These are phyloP conservation scores for Neoitamus cyanurus DNA, from an alignment of 2,888 invertebrate species.

Conservation along the genomic window DNA sequence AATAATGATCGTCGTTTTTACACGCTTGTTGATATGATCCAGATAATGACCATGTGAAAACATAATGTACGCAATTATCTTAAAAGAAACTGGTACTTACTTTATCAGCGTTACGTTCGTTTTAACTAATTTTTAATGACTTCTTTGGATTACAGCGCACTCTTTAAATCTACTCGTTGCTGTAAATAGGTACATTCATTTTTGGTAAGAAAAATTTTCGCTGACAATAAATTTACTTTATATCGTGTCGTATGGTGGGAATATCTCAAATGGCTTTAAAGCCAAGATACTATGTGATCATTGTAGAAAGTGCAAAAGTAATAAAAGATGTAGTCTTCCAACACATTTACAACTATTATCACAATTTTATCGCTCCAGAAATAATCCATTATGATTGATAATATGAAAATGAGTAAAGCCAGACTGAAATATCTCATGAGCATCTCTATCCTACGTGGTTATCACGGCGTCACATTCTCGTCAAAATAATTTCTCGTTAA, in stretches of 20 bases:
- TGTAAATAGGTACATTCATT: too few relatives aligned
- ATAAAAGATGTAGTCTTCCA: not conserved
- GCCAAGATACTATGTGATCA: not conserved
- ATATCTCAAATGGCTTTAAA: not conserved
- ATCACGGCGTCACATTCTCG: not conserved
- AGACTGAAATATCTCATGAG: not conserved
- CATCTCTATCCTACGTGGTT: not conserved
- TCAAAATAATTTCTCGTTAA: not conserved
- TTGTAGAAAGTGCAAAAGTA: not conserved
- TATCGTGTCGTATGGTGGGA: too few relatives aligned
- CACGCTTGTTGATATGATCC: not conserved
- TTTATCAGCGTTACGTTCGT: too few relatives aligned
- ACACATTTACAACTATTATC: not conserved
- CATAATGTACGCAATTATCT: too few relatives aligned
- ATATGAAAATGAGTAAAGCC: not conserved
- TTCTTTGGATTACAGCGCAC: too few relatives aligned
- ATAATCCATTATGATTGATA: not conserved
- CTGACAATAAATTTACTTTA: too few relatives aligned
- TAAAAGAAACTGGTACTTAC: too few relatives aligned
- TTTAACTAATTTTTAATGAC: too few relatives aligned
- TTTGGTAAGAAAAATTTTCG: too few relatives aligned
- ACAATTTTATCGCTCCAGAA: not conserved
- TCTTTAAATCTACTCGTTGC: too few relatives aligned
- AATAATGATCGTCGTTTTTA: not conserved
- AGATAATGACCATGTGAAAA: not conserved